These are phyloP conservation scores for Phylloscopus trochiloides DNA, from an alignment of 2,113 vertebrate species.

Conservation along the genomic window DNA sequence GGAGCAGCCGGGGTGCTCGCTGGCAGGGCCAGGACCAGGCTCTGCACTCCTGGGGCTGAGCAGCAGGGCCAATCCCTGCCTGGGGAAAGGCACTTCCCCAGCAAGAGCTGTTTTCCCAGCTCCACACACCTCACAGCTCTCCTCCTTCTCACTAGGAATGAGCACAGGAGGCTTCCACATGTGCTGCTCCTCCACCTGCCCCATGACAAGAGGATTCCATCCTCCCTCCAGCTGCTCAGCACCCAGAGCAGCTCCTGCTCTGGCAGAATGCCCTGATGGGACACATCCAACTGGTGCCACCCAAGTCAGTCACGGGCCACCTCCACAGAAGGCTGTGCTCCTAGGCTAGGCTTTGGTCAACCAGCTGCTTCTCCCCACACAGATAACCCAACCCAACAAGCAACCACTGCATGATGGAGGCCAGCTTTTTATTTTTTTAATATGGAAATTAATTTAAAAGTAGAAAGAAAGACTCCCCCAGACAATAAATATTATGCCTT, in stretches of 20 bases:
- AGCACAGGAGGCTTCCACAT: neutral
- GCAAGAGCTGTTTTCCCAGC: neutral
- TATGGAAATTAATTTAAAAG: slow-evolving; percentile 53
- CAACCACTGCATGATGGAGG: neutral
- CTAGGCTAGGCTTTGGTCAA: neutral
- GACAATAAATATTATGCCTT: slow-evolving; percentile 76
- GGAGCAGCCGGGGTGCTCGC: neutral
- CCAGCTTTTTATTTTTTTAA: slow-evolving; percentile 30
- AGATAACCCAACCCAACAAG: slow-evolving; percentile 19
- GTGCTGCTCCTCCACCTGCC: neutral
- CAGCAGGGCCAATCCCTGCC: rapidly evolving
- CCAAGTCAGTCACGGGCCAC: rapidly evolving
- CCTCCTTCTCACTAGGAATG: neutral
- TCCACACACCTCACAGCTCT: neutral
- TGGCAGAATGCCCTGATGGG: neutral
- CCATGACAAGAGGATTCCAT: neutral
- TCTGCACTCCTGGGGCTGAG: rapidly evolving
- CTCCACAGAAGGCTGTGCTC: neutral
- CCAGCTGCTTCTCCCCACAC: neutral
- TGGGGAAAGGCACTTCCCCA: neutral
- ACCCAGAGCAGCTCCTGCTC: neutral
- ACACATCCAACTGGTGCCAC: neutral
- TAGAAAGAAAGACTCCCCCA: slow-evolving; percentile 52
- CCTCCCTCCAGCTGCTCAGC: neutral
- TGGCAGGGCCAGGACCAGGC: neutral